phyloP scores from a whole-genome alignment of 2,113 vertebrate genomes.

The Felis chaus region DNA sequence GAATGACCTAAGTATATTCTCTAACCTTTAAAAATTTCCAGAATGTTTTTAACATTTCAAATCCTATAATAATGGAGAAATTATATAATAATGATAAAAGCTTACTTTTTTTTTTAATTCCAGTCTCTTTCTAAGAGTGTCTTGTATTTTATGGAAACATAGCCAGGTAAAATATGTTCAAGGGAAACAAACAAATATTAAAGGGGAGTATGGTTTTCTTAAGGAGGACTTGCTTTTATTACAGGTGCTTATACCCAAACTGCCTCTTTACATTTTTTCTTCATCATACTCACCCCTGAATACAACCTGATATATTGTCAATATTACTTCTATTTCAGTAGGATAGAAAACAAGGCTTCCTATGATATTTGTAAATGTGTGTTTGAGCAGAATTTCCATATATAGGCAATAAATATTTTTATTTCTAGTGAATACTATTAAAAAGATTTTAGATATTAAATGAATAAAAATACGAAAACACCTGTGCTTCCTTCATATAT shows the following conservation, averaged over 20 bases:
- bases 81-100: background rate
- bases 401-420: background rate
- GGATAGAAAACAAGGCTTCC: background rate
- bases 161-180: background rate
- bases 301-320: background rate
- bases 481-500: background rate
- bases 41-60: constrained; percentile 74
- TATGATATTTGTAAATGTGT: background rate
- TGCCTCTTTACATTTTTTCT: background rate
- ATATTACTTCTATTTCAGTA: background rate
- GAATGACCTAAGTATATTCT: constrained; percentile 79
- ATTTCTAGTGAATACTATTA: background rate
- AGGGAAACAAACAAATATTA: background rate
- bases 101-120: background rate
- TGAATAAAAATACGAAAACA: background rate
- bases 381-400: background rate
- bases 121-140: background rate
- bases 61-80: constrained; percentile 51
- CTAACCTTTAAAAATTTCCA: constrained; percentile 74
- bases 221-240: background rate
- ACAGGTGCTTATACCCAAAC: background rate
- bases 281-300: background rate
- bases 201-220: background rate
- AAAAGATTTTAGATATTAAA: background rate
- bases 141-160: background rate